Base-by-base conservation (phyloP, 2,888 invertebrate genomes). In the Rhimphoctona megacephalus region DNA sequence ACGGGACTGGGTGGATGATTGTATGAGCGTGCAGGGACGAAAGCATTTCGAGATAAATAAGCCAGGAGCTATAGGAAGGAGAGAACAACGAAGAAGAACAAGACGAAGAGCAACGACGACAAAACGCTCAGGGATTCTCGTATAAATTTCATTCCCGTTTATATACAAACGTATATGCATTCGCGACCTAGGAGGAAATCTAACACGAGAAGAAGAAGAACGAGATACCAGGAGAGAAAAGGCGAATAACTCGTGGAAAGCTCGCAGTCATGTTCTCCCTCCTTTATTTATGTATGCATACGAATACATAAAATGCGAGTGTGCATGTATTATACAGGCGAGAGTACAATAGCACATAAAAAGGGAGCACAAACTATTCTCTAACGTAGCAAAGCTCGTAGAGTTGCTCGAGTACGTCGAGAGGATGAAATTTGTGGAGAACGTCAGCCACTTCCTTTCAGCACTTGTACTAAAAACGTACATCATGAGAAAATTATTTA, bases 31-130 rank as follows among this genome's bases (percentile, higher is more conserved):
- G 82, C 74, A 83, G 88, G 79, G 79, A 70, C 77, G 57, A 14
- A 79, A n/a, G n/a, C 88, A 86, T 66, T 76, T 66, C 61, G 85
- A 90, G 89, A 91, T 90, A 91, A 91, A 90, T 86, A 87, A 88
- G 81, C 80, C 87, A 84, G 61, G 83, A 66, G 77, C 46, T 46
- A 57, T 1, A 11, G 17, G 22, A 43, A 22, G 69, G 43, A 43
- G 43, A 43, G 43, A 57, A n/a, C 11, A 46, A 17, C 17, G 46
- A 46, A 49, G 49, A 49, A 5, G 19, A n/a, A 19, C 49, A 14
- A 61, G 61, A 61, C 30, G 61, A 61, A 61, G 61, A 61, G 11
- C 25, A 30, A 61, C 64, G 70, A 78, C 69, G 67, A 78, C 72
- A 66, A 77, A 77, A 77, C n/a, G 33, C 36, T 36, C 30, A 19